phyloP scores from a whole-genome alignment of 1,140 invertebrate genomes.

The Halyomorpha halys region DNA sequence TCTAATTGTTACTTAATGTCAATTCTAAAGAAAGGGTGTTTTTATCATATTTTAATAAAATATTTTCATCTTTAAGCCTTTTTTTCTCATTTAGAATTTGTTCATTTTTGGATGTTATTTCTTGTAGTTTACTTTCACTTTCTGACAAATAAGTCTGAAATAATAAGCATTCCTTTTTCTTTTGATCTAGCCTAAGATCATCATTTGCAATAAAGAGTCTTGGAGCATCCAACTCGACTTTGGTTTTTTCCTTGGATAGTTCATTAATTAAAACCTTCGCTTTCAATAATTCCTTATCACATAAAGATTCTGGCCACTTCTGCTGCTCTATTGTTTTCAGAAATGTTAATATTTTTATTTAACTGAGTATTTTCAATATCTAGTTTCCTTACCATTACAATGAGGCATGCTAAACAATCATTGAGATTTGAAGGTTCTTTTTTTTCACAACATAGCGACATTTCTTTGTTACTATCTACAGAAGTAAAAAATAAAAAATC shows the following conservation, averaged over 20 bases:
- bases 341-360: slow-evolving; percentile 66
- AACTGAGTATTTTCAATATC: slow-evolving; percentile 85
- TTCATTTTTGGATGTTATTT: slow-evolving; percentile 65
- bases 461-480: too few species aligned
- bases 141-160: slow-evolving; percentile 38
- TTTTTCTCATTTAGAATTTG: slow-evolving; percentile 68
- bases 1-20: slow-evolving; percentile 75
- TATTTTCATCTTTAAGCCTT: slow-evolving; percentile 61
- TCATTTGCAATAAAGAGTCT: slow-evolving; percentile 74
- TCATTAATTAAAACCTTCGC: slow-evolving; percentile 80
- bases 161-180: slow-evolving; percentile 55
- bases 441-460: too few species aligned
- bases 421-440: slow-evolving; percentile 87
- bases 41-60: slow-evolving; percentile 64
- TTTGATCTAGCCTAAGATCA: slow-evolving; percentile 72
- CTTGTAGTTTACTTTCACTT: slow-evolving; percentile 58
- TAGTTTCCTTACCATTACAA: slow-evolving; percentile 82
- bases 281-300: slow-evolving; percentile 81
- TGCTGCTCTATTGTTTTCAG: slow-evolving; percentile 66
- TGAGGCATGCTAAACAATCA: slow-evolving; percentile 88
- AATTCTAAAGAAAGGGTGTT: slow-evolving; percentile 57
- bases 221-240: slow-evolving; percentile 79
- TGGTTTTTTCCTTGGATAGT: slow-evolving; percentile 77
- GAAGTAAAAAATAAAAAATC: too few species aligned
- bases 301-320: slow-evolving; percentile 77